These are phyloP conservation scores for Ahaetulla prasina DNA, from an alignment of 2,113 vertebrate species.

Conservation along the genomic window DNA sequence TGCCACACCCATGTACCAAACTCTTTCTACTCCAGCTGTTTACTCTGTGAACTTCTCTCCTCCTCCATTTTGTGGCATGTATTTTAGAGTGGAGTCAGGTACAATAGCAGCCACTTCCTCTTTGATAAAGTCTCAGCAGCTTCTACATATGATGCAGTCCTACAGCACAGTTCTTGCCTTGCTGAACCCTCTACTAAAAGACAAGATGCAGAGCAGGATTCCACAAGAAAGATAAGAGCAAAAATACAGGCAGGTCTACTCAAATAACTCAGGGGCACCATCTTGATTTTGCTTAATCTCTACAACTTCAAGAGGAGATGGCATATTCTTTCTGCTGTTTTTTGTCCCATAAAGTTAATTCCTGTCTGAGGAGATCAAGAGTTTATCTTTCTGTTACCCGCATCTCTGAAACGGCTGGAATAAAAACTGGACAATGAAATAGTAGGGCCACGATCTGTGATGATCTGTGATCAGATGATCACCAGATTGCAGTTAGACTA, in stretches of 20 bases:
- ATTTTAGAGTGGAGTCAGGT: background rate
- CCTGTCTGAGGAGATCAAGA: background rate
- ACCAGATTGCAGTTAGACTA: background rate
- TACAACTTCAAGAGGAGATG: too few relatives aligned
- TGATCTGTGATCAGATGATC: background rate
- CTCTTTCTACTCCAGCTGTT: background rate
- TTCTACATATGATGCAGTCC: background rate
- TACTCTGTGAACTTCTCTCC: background rate
- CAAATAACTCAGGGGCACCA: background rate
- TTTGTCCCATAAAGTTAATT: background rate
- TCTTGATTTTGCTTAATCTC: background rate
- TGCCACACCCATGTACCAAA: background rate
- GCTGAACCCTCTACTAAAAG: background rate
- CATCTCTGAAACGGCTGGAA: background rate
- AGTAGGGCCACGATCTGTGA: background rate
- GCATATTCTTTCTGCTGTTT: background rate
- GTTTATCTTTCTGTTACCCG: background rate
- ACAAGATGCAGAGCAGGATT: background rate
- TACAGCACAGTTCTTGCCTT: background rate
- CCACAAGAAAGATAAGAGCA: background rate
- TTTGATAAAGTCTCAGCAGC: background rate
- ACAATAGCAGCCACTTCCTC: conserved; percentile 12
- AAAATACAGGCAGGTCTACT: background rate
- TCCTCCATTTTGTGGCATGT: background rate
- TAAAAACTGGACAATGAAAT: background rate